Evolutionary conservation across 1,140 invertebrate species (phyloP), one percentile per base, ranked within the genome.

Genomic region (Mercenaria mercenaria): DNA sequence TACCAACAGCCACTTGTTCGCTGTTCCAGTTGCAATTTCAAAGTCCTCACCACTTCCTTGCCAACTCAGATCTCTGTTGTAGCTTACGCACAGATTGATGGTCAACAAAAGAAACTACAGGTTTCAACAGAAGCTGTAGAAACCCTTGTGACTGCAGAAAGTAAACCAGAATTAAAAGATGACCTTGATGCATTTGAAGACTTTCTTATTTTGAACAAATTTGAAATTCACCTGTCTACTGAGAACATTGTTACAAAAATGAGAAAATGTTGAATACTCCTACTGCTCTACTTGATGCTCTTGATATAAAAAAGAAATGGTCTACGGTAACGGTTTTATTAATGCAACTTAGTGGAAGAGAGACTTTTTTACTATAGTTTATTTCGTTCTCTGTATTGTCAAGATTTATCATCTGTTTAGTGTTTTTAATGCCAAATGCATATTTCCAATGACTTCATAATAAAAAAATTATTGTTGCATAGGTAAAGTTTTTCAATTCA

Each of bases 121-220:
- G 23, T 64, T 64, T 64, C 61, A n/a, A 26, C 61, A 64, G 61
- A 64, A 64, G 61, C 61, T 11, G n/a, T 64, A 64, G 61, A 26
- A 32, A 32, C 61, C 61, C 61, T 64, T 64, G 61, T 64, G 32
- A n/a, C 6, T n/a, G 10, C 8, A 10, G n/a, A n/a, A n/a, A n/a
- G n/a, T n/a, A 64, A 64, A 64, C 23, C 32, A 26, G 61, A 64
- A 64, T 32, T 64, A 64, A 32, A 64, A 64, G 61, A 64, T 26
- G 32, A 64, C 32, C 6, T 32, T 26, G 61, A 64, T 64, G 61
- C 61, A 64, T 64, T 64, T 64, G 61, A 64, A 64, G 61, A 64
- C n/a, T 64, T 64, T n/a, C 61, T 64, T 10, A 64, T 64, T 11
- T 64, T 64, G 61, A 64, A 64, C 61, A 64, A 64, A 64, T 64